phyloP scores from a whole-genome alignment of 1,140 invertebrate genomes.

The Drosophila sechellia region DNA sequence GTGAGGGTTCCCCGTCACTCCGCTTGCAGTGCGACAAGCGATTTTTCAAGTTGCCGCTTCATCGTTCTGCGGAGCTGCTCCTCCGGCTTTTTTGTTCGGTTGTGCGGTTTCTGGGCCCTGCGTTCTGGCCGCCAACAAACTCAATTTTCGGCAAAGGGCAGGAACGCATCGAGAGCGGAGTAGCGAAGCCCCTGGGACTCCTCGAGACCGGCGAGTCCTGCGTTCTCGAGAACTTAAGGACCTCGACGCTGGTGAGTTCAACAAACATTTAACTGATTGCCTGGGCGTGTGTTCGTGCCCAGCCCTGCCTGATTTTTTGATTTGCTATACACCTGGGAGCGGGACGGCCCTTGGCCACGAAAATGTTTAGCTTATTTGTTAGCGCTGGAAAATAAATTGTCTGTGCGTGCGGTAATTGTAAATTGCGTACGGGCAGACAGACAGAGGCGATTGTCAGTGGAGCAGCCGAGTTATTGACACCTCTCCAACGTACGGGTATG shows the following conservation, averaged over 20 bases:
- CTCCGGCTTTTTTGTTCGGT: slow-evolving; percentile 26
- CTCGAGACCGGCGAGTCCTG: slow-evolving; percentile 16
- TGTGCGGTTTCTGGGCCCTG: slow-evolving; percentile 36
- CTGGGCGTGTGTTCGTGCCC: slow-evolving; percentile 68
- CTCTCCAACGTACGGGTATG: slow-evolving; percentile 31
- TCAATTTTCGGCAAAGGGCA: slow-evolving; percentile 59
- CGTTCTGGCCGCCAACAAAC: slow-evolving; percentile 37
- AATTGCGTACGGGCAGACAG: slow-evolving; percentile 60
- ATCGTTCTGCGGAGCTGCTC: slow-evolving; percentile 38
- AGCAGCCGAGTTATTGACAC: slow-evolving; percentile 72
- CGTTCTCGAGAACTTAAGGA: slow-evolving; percentile 39
- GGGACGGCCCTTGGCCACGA: slow-evolving; percentile 25
- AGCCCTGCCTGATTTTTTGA: slow-evolving; percentile 78
- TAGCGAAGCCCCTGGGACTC: slow-evolving; percentile 47
- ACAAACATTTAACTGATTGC: slow-evolving; percentile 85
- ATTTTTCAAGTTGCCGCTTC: slow-evolving; percentile 82
- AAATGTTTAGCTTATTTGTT: slow-evolving; percentile 72
- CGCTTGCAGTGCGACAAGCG: slow-evolving; percentile 71
- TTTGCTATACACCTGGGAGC: slow-evolving; percentile 84
- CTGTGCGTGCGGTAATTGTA: slow-evolving; percentile 84
- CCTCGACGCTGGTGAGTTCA: slow-evolving; percentile 71
- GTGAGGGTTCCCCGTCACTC: slow-evolving; percentile 39
- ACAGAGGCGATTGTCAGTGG: slow-evolving; percentile 37
- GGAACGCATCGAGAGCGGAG: slow-evolving; percentile 24
- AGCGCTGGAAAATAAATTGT: slow-evolving; percentile 81